Conservation (phyloP, 1,140 invertebrate species). For the Eriocheir sinensis region DNA sequence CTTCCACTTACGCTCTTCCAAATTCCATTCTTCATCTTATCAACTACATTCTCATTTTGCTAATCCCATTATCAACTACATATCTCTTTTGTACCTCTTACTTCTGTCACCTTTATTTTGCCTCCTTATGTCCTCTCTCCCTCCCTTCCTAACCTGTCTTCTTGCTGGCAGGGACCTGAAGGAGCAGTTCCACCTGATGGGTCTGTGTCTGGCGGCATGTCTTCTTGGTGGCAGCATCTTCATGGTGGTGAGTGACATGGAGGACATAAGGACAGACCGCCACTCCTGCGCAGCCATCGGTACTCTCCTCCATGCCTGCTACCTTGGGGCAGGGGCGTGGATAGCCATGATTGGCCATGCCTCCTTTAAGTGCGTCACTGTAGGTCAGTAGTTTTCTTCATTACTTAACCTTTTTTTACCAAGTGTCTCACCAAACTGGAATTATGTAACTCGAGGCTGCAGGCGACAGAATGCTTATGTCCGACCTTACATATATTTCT, state of each 20-base stretch:
- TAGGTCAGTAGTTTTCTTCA: constrained; percentile 71
- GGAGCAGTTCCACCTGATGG: constrained; percentile 80
- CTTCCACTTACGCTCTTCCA: no score
- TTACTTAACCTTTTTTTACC: no score
- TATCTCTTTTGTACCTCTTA: not conserved
- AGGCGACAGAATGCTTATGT: no score
- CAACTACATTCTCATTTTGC: no score
- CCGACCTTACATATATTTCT: no score
- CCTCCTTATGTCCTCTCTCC: not conserved
- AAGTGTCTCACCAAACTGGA: no score
- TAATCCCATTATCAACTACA: no score
- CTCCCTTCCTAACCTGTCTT: not conserved
- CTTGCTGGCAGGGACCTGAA: constrained; percentile 78
- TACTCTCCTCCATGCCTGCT: constrained; percentile 80
- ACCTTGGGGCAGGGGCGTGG: constrained; percentile 79
- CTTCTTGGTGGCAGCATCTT: constrained; percentile 77
- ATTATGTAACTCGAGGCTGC: no score
- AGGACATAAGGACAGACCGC: constrained; percentile 46
- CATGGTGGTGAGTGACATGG: constrained; percentile 79
- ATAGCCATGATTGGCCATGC: constrained; percentile 80
- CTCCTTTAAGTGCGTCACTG: constrained; percentile 80
- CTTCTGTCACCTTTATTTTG: not conserved
- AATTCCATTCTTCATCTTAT: no score
- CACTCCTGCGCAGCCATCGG: constrained; percentile 80
- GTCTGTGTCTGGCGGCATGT: constrained; percentile 78